A percentile compares a stretch with the other conserved stretches of the same genome.
These are phyloP conservation scores for Cyrtodaria siliqua DNA, from an alignment of 2,888 invertebrate species.

Conservation along the genomic window DNA sequence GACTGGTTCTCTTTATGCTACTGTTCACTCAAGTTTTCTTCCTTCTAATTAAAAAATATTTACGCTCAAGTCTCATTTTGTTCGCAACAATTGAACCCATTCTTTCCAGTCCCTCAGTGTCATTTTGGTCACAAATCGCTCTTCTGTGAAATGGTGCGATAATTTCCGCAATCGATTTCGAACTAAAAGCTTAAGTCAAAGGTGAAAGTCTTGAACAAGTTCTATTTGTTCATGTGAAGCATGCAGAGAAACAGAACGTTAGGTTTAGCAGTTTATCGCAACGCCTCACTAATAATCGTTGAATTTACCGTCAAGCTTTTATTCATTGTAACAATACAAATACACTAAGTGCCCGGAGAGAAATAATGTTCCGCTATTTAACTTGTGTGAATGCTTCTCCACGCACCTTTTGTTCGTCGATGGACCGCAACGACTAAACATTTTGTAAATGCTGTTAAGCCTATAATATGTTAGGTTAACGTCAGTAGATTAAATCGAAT, in stretches of 20 bases:
- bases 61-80: slow-evolving; percentile 21
- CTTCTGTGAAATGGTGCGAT: slow-evolving; percentile 10
- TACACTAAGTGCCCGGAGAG: slow-evolving; percentile 35
- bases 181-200: slow-evolving; percentile 44
- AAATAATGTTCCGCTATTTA: slow-evolving; percentile 51
- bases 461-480: slow-evolving; percentile 4
- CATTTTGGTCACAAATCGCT: slow-evolving; percentile 8
- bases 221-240: slow-evolving; percentile 30
- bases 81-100: slow-evolving; percentile 26
- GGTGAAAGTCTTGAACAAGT: slow-evolving; percentile 62
- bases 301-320: slow-evolving; percentile 35
- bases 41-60: slow-evolving; percentile 38
- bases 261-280: slow-evolving; percentile 26
- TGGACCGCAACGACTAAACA: slow-evolving; percentile 27
- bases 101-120: slow-evolving; percentile 12
- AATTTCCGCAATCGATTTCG: slow-evolving; percentile 29
- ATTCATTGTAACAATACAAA: slow-evolving; percentile 36
- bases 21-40: not conserved
- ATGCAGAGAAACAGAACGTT: slow-evolving; percentile 25
- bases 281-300: slow-evolving; percentile 19
- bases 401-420: slow-evolving; percentile 25
- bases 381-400: slow-evolving; percentile 25
- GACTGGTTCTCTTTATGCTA: no score
- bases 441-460: slow-evolving; percentile 41
- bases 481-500: no score